These are phyloP conservation scores for Chascanopsetta lugubris DNA, from an alignment of 2,113 vertebrate genomes.

Conservation along the genomic window DNA sequence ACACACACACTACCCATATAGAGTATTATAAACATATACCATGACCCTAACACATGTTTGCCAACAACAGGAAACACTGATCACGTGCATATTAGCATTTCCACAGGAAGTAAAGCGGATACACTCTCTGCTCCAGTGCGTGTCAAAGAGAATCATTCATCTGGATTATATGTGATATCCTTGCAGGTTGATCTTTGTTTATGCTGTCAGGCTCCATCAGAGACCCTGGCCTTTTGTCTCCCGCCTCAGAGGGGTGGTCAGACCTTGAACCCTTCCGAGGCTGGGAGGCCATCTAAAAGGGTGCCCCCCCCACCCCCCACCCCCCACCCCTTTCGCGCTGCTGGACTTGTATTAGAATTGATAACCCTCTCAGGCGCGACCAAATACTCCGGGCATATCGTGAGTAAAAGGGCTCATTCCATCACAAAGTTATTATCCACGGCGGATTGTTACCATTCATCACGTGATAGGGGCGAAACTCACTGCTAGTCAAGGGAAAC, in stretches of 20 bases:
- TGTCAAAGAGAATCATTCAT: not conserved
- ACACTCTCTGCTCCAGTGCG: not conserved
- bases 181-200: slow-evolving; percentile 33
- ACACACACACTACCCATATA: no score
- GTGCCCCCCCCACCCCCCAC: no score
- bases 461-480: slow-evolving; percentile 91
- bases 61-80: not conserved
- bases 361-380: slow-evolving; percentile 73
- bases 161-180: slow-evolving; percentile 11
- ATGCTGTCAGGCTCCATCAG: slow-evolving; percentile 27
- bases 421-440: slow-evolving; percentile 94
- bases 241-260: slow-evolving; percentile 48
- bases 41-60: not conserved
- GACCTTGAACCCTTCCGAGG: slow-evolving; percentile 41
- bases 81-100: not conserved
- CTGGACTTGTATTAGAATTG: slow-evolving; percentile 76
- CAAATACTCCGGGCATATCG: slow-evolving; percentile 61
- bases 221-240: slow-evolving; percentile 57
- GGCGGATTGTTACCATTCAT: slow-evolving; percentile 89
- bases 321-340: slow-evolving; percentile 2
- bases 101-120: not conserved
- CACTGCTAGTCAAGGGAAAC: slow-evolving; percentile 93
- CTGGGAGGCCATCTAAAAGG: slow-evolving; percentile 29
- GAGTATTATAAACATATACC: no score
- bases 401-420: slow-evolving; percentile 86